Evolutionary conservation across 2,888 invertebrate genomes (phyloP).

Genomic region (Amphipoea oculea): DNA sequence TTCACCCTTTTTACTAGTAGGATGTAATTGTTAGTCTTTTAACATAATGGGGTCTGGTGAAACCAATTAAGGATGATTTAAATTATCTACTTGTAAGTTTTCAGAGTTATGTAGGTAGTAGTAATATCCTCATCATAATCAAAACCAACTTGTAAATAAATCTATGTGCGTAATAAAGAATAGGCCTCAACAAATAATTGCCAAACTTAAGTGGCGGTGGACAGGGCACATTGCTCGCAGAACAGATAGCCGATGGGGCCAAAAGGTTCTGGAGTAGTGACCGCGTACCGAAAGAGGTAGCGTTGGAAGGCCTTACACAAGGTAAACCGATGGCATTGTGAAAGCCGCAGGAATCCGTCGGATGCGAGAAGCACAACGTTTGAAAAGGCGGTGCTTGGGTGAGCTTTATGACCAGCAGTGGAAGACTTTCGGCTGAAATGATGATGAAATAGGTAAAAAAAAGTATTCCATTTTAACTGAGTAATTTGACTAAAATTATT

Average conservation of each 20-base stretch:
- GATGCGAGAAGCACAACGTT: not conserved
- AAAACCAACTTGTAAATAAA: not conserved
- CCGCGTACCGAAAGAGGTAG: not conserved
- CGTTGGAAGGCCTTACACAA: not conserved
- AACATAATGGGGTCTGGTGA: not conserved
- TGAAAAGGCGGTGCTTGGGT: not conserved
- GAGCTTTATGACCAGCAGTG: not conserved
- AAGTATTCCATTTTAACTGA: not conserved
- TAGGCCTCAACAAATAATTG: not conserved
- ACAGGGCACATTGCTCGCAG: too few species aligned
- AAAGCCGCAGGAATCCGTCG: not conserved
- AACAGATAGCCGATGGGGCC: not conserved
- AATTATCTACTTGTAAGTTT: not conserved
- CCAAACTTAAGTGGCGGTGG: not conserved
- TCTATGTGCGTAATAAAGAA: not conserved
- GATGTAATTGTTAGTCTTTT: conserved; percentile 1
- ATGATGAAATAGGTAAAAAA: not conserved
- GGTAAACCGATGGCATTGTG: not conserved
- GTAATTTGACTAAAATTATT: not conserved
- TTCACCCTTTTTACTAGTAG: conserved; percentile 6
- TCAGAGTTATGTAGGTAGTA: too few species aligned
- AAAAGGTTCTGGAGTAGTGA: not conserved
- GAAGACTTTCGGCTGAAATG: not conserved
- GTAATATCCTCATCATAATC: too few species aligned
- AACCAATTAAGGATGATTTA: not conserved